Base-by-base conservation (phyloP, 2,113 vertebrate genomes). In the Varanus salvator region DNA sequence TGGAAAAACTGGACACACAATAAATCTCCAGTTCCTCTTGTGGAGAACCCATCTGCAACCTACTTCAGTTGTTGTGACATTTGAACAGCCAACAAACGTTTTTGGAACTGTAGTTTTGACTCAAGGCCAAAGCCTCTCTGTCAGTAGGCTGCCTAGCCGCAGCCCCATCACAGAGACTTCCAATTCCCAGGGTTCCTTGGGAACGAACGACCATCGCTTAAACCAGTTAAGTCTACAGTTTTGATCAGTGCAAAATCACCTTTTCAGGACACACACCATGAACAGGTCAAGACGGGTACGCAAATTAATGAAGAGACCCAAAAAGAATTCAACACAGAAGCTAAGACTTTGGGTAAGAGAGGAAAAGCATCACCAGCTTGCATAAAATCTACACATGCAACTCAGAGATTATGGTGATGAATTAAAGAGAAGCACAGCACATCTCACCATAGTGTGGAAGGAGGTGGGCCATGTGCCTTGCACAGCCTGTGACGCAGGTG, bases 301-400 rank as follows among this genome's bases (percentile, higher is more conserved):
- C 69, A 86, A 86, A 54, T 75, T 75, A 86, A 86, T 86, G 25
- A 86, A 86, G 85, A 60, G 6, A 15, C 52, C 31, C 15, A 25
- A 54, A 52, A 48, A 74, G 44, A 54, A 74, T 74, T 72, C 50
- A n/a, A 19, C 29, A 57, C 50, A 54, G 50, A 23, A 64, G 82
- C 3, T 15, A 84, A 3, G 25, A 23, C 15, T 68, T 29, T 11
- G 12, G 57, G 57, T 14, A 60, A 14, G 15, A 60, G 57, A 60
- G 12, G 57, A 60, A 60, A 60, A 14, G 57, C 57, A 60, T 60
- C 57, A 60, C 57, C 57, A 60, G 15, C 15, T 12, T 60, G 57
- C 57, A 60, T 12, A 60, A 60, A 60, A 60, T 60, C 11, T 57
- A 60, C 57, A 60, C 15, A 60, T 60, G 57, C 57, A 14, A 60